phyloP scores from a whole-genome alignment of 2,113 vertebrate species.

The Forbesichthys agassizii region DNA sequence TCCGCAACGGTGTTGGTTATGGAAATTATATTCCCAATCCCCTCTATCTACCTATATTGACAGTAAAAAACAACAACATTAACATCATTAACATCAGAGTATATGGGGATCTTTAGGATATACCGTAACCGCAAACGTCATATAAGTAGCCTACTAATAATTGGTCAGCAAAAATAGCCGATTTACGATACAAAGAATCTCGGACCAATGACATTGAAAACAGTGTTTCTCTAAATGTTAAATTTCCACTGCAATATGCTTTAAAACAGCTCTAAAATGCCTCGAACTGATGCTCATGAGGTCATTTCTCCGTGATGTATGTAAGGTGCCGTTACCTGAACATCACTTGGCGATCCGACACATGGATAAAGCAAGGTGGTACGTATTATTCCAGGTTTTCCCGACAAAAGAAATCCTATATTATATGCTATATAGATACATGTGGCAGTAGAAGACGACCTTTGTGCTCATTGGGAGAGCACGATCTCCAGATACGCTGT shows the following conservation, averaged over 20 bases:
- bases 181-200: conserved; percentile 47
- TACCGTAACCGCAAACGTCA: conserved; percentile 21
- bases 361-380: conserved; percentile 51
- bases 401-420: conserved; percentile 31
- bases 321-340: conserved; percentile 69
- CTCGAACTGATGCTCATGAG: conserved; percentile 22
- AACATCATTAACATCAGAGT: background rate
- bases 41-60: conserved; percentile 37
- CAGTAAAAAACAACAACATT: conserved; percentile 41
- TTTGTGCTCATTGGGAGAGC: conserved; percentile 43
- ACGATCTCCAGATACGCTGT: conserved; percentile 49
- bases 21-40: conserved; percentile 32
- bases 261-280: too few relatives aligned
- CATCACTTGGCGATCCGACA: conserved; percentile 71
- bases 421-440: conserved; percentile 27
- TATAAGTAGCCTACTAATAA: conserved; percentile 47
- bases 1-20: conserved; percentile 56
- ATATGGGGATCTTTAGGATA: conserved; percentile 5
- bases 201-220: conserved; percentile 52
- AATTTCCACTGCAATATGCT: too few relatives aligned
- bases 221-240: background rate
- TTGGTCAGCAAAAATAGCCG: conserved; percentile 29
- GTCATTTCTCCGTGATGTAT: conserved; percentile 43
- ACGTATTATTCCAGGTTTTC: conserved; percentile 54
- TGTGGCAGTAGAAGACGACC: conserved; percentile 50